Evolutionary conservation across 2,797 vertebrate genomes (phyloP).

Genomic region (Myotis myotis): DNA sequence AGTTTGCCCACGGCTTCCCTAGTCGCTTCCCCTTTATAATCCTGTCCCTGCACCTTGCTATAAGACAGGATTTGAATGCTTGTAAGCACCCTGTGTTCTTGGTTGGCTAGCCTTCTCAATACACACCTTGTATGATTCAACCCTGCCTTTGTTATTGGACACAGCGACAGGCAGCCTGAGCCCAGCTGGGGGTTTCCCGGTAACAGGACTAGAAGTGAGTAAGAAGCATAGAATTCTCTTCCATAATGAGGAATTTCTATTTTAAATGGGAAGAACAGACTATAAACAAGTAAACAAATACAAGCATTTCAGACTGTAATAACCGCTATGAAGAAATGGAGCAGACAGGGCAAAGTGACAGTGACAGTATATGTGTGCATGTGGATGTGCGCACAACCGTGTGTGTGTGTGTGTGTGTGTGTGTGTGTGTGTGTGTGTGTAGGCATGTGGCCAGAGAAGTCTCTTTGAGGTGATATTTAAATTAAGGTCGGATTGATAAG

Average conservation of each 20-base stretch:
- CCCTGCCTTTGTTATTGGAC: no score
- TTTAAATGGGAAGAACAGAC: neutral
- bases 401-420: neutral
- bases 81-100: no score
- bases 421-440: accelerated
- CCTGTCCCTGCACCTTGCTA: no score
- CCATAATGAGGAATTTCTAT: neutral
- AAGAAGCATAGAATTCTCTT: neutral
- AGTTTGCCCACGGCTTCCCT: no score
- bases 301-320: neutral
- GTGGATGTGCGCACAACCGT: neutral
- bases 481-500: neutral
- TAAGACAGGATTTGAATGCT: no score
- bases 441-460: neutral
- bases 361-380: neutral
- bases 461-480: neutral
- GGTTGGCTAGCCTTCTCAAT: no score
- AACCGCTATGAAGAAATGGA: neutral
- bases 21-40: no score
- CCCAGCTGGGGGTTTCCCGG: no score
- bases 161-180: no score
- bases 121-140: no score
- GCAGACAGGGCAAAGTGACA: neutral
- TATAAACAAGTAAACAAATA: neutral
- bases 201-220: neutral